A percentile compares a stretch with the other conserved stretches of the same genome.
Evolutionary conservation across 1,140 invertebrate genomes (phyloP).

Genomic region (Manduca sexta): DNA sequence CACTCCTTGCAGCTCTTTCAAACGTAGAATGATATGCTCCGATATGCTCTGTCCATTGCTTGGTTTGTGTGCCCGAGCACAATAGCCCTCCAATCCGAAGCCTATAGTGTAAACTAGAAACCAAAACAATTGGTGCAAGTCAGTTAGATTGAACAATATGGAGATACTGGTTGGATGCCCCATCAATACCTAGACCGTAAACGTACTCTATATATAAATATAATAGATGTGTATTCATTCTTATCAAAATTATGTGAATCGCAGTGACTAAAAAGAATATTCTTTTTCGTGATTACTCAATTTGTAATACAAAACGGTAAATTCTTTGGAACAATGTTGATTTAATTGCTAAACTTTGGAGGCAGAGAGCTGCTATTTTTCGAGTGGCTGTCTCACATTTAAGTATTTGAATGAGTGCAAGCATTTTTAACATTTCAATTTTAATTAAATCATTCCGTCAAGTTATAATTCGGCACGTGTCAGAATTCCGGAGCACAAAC

Average conservation of each 20-base stretch:
- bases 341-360: too few relatives aligned
- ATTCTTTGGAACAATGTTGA: too few relatives aligned
- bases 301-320: too few relatives aligned
- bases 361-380: too few relatives aligned
- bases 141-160: too few relatives aligned
- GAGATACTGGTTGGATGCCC: too few relatives aligned
- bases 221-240: too few relatives aligned
- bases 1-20: constrained; percentile 39
- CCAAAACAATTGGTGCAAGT: constrained; percentile 14
- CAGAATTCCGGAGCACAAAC: constrained; percentile 4
- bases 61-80: constrained; percentile 24
- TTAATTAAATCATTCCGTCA: constrained; percentile 34
- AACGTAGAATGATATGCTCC: constrained; percentile 44
- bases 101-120: constrained; percentile 16
- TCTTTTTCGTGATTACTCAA: too few relatives aligned
- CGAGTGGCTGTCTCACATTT: constrained; percentile 1
- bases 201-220: too few relatives aligned
- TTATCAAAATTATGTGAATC: too few relatives aligned
- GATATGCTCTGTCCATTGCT: constrained; percentile 30
- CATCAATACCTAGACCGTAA: too few relatives aligned
- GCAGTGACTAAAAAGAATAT: too few relatives aligned
- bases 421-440: constrained; percentile 23
- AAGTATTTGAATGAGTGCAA: constrained; percentile 9
- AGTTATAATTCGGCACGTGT: constrained; percentile 28
- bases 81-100: constrained; percentile 27